A percentile compares a stretch with the other conserved stretches of the same genome.
phyloP scores from a whole-genome alignment of 2,797 vertebrate genomes.

The Myiotriccus ornatus region DNA sequence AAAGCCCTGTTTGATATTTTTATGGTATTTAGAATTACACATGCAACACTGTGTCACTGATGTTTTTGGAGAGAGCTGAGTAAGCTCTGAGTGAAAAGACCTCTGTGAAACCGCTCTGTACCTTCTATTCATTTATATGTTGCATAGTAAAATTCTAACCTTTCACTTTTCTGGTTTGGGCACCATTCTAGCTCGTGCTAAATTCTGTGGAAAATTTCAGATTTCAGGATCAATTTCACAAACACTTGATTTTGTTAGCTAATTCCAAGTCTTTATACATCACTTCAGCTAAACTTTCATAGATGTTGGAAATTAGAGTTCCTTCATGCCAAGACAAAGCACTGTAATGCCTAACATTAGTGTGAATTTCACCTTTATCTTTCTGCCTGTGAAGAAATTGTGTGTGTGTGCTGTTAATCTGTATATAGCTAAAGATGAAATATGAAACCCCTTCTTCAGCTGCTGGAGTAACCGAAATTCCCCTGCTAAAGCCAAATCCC shows the following conservation, averaged over 20 bases:
- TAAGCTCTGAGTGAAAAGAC: conserved; percentile 1
- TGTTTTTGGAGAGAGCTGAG: not conserved
- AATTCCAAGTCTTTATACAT: not conserved
- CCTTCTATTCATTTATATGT: not conserved
- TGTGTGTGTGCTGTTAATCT: not conserved
- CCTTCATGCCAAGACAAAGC: not conserved
- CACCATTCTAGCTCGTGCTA: not conserved
- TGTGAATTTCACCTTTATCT: not conserved
- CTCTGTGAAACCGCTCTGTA: not conserved
- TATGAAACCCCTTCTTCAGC: not conserved
- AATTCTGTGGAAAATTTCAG: not conserved
- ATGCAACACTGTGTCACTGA: not conserved
- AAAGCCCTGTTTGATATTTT: not conserved
- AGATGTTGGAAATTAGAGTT: not conserved
- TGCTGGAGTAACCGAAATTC: not conserved
- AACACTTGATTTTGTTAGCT: not conserved
- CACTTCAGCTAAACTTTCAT: not conserved
- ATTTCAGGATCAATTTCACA: not conserved
- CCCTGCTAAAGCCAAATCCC: not conserved
- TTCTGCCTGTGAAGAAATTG: not conserved
- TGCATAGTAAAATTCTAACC: not conserved
- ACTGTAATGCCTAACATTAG: not conserved
- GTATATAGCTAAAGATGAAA: not conserved
- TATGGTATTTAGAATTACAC: not conserved
- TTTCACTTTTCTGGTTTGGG: not conserved